Evolutionary conservation across 2,113 vertebrate genomes (phyloP).

Genomic region (Sinocyclocheilus anophthalmus): DNA sequence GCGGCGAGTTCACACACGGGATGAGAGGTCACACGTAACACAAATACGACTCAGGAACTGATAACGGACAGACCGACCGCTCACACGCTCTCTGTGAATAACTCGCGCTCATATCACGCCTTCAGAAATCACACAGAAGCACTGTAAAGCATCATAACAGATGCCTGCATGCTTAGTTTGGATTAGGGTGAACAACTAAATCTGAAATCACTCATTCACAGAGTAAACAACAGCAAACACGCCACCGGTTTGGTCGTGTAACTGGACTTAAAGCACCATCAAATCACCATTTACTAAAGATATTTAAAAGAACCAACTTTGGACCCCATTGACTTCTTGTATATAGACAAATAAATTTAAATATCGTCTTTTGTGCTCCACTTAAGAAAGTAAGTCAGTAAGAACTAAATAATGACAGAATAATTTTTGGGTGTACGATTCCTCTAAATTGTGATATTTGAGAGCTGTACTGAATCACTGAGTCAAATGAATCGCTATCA

Average conservation of each 20-base stretch:
- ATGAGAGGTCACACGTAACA: slow-evolving; percentile 52
- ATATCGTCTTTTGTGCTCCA: background rate
- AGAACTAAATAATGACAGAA: background rate
- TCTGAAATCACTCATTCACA: no score
- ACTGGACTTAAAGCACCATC: no score
- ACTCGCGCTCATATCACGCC: background rate
- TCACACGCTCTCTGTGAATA: slow-evolving; percentile 35
- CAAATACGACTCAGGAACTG: slow-evolving; percentile 75
- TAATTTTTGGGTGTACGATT: background rate
- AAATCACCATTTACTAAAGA: background rate
- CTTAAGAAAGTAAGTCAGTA: background rate
- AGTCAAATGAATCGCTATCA: background rate
- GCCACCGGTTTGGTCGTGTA: background rate
- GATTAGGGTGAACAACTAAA: no score
- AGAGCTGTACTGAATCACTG: background rate
- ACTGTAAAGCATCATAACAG: background rate
- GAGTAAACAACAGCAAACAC: background rate
- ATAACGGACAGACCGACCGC: slow-evolving; percentile 50
- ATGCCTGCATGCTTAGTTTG: no score
- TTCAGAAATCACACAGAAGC: background rate
- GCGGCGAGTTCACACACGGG: slow-evolving; percentile 56
- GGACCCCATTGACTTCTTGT: background rate
- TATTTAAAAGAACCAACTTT: background rate
- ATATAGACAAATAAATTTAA: no score
- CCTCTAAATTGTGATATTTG: background rate